phyloP scores from a whole-genome alignment of 2,797 vertebrate species.

The Rhinoraja longicauda region DNA sequence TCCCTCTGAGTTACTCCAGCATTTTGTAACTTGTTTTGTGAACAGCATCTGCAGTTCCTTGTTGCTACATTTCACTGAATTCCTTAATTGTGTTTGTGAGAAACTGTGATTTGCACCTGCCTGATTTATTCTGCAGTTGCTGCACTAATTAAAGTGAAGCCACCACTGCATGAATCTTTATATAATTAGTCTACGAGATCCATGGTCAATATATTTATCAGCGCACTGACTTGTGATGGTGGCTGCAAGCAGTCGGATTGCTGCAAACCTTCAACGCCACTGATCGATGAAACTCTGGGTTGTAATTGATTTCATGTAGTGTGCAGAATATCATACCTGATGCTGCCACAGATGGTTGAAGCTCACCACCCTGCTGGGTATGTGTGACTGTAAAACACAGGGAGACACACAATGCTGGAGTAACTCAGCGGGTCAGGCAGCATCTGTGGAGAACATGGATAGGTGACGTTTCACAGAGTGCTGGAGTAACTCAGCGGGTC shows the following conservation, averaged over 20 bases:
- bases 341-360: too few species aligned
- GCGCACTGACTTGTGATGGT: not conserved
- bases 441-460: too few species aligned
- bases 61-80: too few species aligned
- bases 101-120: not conserved
- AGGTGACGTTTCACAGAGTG: too few species aligned
- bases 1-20: too few species aligned
- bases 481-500: too few species aligned
- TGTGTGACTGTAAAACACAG: too few species aligned
- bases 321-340: not conserved
- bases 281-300: not conserved
- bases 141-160: not conserved
- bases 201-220: not conserved
- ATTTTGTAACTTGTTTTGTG: too few species aligned
- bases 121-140: not conserved
- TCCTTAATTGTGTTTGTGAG: not conserved
- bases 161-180: not conserved
- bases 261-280: not conserved
- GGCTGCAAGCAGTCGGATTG: not conserved
- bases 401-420: too few species aligned
- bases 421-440: too few species aligned
- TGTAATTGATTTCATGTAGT: not conserved
- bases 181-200: not conserved
- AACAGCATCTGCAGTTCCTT: too few species aligned
- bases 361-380: too few species aligned